These are phyloP conservation scores for Phalacrocorax pelagicus DNA, from an alignment of 2,113 vertebrate genomes.

Conservation along the genomic window DNA sequence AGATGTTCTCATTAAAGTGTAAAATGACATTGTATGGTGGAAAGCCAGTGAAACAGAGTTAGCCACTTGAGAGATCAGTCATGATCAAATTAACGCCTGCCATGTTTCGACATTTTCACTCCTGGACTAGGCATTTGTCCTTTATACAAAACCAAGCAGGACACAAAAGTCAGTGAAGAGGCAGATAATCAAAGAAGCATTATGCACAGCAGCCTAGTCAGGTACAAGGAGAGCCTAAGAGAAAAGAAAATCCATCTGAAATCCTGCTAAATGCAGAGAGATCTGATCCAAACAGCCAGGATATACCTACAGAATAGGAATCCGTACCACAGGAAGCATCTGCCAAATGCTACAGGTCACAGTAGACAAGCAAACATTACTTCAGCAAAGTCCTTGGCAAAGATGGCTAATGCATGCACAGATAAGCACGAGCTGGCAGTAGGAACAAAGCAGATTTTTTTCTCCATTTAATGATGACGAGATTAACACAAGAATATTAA, in stretches of 20 bases:
- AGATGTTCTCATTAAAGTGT: neutral
- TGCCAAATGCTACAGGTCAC: neutral
- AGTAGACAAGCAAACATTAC: neutral
- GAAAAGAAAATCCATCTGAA: neutral
- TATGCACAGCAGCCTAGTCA: neutral
- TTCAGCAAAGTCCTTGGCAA: neutral
- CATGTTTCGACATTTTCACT: neutral
- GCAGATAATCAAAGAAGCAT: neutral
- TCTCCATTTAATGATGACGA: neutral
- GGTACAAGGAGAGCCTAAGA: neutral
- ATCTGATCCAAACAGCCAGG: neutral
- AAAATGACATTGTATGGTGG: accelerated
- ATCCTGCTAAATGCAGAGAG: neutral
- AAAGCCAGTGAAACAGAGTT: neutral
- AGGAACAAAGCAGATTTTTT: neutral
- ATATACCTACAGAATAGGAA: neutral
- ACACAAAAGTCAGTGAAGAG: neutral
- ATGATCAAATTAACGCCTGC: neutral
- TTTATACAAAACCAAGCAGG: neutral
- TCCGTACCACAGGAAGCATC: neutral
- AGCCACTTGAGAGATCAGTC: neutral
- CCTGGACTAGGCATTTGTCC: neutral
- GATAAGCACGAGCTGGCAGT: neutral
- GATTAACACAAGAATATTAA: neutral
- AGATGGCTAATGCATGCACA: neutral